Base-by-base conservation (phyloP, 2,888 invertebrate species). In the Neria commutata region DNA sequence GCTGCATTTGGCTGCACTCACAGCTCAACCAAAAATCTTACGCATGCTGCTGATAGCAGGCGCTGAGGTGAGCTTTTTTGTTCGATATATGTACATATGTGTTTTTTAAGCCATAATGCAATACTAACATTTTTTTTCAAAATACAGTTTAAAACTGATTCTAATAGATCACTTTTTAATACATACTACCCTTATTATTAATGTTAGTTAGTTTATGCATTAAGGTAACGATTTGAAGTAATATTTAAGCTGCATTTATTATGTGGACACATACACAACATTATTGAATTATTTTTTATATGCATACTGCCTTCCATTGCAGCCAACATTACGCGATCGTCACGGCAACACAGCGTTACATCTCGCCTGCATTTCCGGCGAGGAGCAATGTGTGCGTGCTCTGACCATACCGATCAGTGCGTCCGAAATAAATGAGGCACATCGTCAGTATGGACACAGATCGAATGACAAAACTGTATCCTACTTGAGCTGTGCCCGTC, bases 261-360 rank as follows among this genome's bases (percentile, higher is more conserved):
- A n/a, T n/a, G n/a, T n/a, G n/a, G n/a, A n/a, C n/a, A n/a, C n/a
- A n/a, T n/a, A n/a, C n/a, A n/a, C n/a, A n/a, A n/a, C n/a, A n/a
- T n/a, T n/a, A n/a, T n/a, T n/a, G n/a, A n/a, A n/a, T n/a, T n/a
- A n/a, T n/a, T n/a, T n/a, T n/a, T n/a, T n/a, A n/a, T n/a, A n/a
- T n/a, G n/a, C n/a, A n/a, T n/a, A n/a, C n/a, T n/a, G n/a, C n/a
- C n/a, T n/a, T n/a, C n/a, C n/a, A n/a, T n/a, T n/a, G n/a, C 78
- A 86, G 67, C 83, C 88, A 2, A 84, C 83, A 37, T 83, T 86
- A 48, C 84, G 92, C 50, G 93, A 95, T 76, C 82, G 86, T 54
- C 83, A 86, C 60, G 96, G 96, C 3, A 92, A 95, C 78, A 95
- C 94, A 0, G 89, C 95, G 0, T 82, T 96, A 6, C 96, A 96